phyloP scores from a whole-genome alignment of 2,797 vertebrate species.

The Rhinatrema bivittatum region DNA sequence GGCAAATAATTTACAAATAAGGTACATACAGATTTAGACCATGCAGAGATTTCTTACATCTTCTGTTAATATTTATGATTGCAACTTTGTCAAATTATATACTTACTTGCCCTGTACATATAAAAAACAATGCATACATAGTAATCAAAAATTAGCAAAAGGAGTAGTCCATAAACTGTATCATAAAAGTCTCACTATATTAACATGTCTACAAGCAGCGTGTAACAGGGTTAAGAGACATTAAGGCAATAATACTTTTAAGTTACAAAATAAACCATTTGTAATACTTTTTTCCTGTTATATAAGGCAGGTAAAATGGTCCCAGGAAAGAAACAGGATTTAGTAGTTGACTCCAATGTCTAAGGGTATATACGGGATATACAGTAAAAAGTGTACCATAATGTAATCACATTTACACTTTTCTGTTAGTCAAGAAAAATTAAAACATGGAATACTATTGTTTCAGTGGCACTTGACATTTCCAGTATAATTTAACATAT shows the following conservation, averaged over 20 bases:
- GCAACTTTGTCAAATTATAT: slow-evolving; percentile 83
- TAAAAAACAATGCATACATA: slow-evolving; percentile 87
- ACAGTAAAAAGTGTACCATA: slow-evolving; percentile 54
- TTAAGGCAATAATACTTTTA: slow-evolving; percentile 67
- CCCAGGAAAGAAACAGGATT: slow-evolving; percentile 60
- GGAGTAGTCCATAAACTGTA: slow-evolving; percentile 80
- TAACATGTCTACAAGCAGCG: slow-evolving; percentile 72
- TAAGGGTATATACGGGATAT: slow-evolving; percentile 49
- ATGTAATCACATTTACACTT: slow-evolving; percentile 67
- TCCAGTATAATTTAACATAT: slow-evolving; percentile 53
- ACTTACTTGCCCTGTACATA: slow-evolving; percentile 87
- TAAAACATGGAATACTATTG: slow-evolving; percentile 48
- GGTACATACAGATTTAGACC: slow-evolving; percentile 74
- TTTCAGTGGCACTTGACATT: slow-evolving; percentile 67
- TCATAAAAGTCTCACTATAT: slow-evolving; percentile 68
- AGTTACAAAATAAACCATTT: slow-evolving; percentile 68
- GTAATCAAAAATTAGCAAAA: slow-evolving; percentile 71
- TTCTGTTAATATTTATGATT: slow-evolving; percentile 94
- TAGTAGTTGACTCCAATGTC: slow-evolving; percentile 51
- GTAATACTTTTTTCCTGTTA: slow-evolving; percentile 69
- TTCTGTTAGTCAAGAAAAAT: slow-evolving; percentile 51
- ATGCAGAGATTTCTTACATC: slow-evolving; percentile 96
- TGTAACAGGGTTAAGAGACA: slow-evolving; percentile 72
- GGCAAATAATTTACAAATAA: slow-evolving; percentile 94
- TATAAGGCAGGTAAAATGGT: slow-evolving; percentile 80